These are phyloP conservation scores for Copidosoma aretas DNA, from an alignment of 2,888 invertebrate species.

Conservation along the genomic window DNA sequence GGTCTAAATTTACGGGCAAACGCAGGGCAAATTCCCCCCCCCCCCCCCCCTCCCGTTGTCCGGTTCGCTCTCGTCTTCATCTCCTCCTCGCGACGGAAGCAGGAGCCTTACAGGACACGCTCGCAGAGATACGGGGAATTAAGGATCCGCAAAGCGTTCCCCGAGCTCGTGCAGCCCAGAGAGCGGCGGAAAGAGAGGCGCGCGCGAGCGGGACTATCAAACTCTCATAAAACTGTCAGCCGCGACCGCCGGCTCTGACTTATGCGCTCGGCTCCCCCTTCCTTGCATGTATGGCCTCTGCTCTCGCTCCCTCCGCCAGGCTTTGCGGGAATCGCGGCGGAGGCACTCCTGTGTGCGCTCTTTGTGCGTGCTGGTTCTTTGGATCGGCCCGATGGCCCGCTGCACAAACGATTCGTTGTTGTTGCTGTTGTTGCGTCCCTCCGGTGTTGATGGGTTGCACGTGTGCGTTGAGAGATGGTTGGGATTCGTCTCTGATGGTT, in stretches of 20 bases:
- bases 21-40: no score
- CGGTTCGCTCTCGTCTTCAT: no score
- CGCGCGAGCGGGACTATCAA: conserved; percentile 57
- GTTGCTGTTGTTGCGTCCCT: background rate
- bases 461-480: no score
- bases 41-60: no score
- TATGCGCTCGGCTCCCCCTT: conserved; percentile 53
- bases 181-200: conserved; percentile 41
- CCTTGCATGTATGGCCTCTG: conserved; percentile 34
- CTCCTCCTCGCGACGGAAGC: no score
- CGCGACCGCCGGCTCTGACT: conserved; percentile 58
- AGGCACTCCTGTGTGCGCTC: no score
- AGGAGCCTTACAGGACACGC: no score
- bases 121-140: no score
- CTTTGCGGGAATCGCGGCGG: background rate
- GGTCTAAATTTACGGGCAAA: conserved; percentile 63
- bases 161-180: no score
- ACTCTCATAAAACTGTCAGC: conserved; percentile 63
- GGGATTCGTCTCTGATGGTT: no score
- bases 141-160: no score
- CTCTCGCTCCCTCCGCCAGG: background rate
- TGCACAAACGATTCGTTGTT: background rate
- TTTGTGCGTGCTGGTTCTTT: background rate
- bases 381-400: background rate
- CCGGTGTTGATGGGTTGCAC: no score